These are phyloP conservation scores for Myotis brandtii DNA, from an alignment of 2,113 vertebrate genomes.

Conservation along the genomic window DNA sequence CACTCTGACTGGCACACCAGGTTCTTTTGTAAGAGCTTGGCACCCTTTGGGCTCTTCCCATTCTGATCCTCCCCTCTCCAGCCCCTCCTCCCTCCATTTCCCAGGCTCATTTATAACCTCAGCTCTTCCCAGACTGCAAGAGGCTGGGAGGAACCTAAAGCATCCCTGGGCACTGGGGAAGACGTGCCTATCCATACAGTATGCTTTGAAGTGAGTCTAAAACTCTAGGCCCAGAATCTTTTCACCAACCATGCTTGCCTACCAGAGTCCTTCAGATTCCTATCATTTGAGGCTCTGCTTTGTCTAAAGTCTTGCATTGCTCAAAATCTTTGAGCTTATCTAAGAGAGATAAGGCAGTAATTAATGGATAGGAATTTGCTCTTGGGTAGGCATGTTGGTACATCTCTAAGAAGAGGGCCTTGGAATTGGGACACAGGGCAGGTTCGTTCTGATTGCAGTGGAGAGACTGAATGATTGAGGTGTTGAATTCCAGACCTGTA, in stretches of 20 bases:
- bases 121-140: background rate
- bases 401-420: background rate
- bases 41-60: background rate
- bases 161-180: background rate
- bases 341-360: background rate
- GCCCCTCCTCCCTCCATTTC: background rate
- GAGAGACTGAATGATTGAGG: background rate
- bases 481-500: background rate
- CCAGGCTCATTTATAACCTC: background rate
- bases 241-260: background rate
- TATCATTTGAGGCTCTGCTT: background rate
- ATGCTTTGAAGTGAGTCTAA: background rate
- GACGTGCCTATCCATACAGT: background rate
- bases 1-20: background rate
- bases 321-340: background rate
- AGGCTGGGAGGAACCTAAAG: background rate
- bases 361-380: background rate
- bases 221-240: background rate
- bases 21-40: slow-evolving; percentile 40
- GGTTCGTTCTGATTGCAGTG: background rate
- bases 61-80: background rate
- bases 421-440: background rate
- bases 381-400: background rate
- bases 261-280: background rate
- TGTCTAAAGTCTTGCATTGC: background rate